phyloP scores from a whole-genome alignment of 2,797 vertebrate species.

The Anolis apletophallus region DNA sequence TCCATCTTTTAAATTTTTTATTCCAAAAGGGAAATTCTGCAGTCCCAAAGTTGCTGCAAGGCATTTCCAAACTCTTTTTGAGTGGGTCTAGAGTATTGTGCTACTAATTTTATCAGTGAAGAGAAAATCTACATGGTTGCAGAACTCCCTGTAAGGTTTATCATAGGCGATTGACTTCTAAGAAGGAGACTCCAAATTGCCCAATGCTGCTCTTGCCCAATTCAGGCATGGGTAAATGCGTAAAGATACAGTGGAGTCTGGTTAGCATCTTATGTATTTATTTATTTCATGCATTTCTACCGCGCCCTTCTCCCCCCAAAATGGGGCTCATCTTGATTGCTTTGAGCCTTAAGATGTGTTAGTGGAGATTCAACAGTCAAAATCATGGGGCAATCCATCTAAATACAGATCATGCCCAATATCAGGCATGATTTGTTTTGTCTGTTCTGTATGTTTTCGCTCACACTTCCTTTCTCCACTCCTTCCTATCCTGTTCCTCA shows the following conservation, averaged over 20 bases:
- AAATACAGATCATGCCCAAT: no score
- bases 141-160: neutral
- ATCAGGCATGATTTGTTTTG: no score
- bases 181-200: neutral
- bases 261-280: no score
- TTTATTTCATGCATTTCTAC: no score
- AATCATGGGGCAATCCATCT: no score
- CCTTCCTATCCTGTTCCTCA: constrained; percentile 9
- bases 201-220: no score
- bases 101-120: neutral
- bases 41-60: neutral
- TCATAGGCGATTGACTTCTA: neutral
- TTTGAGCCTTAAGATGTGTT: no score
- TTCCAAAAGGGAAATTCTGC: neutral
- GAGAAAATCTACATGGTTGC: neutral
- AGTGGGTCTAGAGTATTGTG: neutral
- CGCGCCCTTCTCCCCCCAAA: no score
- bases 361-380: no score
- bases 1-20: neutral
- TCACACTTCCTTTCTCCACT: constrained; percentile 15
- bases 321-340: no score
- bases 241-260: no score
- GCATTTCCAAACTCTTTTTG: neutral
- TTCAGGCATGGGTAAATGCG: no score
- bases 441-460: neutral